Conservation (phyloP, 2,113 vertebrate species). For the Terrapene triunguis region DNA sequence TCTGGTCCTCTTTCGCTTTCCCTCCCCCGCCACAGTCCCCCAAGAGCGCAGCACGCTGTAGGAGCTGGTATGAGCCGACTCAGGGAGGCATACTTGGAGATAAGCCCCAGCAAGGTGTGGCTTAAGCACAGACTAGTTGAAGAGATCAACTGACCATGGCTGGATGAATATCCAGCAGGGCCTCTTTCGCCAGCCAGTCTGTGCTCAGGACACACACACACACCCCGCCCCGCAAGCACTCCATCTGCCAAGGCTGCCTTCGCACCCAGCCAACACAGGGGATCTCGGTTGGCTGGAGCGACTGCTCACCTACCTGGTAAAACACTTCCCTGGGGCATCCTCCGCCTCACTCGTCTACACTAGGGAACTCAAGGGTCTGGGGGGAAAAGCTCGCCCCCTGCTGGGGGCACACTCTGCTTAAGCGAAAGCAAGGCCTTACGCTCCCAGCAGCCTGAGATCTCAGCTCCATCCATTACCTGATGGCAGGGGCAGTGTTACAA, state of each 20-base stretch:
- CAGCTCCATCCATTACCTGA: slow-evolving; percentile 72
- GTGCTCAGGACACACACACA: not conserved
- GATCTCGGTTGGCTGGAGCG: not conserved
- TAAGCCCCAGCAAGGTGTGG: not conserved
- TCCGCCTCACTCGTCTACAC: not conserved
- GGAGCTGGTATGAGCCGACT: not conserved
- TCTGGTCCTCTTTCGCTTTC: not conserved
- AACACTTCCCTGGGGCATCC: not conserved
- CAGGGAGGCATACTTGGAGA: not conserved
- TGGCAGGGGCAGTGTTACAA: slow-evolving; percentile 74
- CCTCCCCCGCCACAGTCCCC: not conserved
- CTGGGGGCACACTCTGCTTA: not conserved
- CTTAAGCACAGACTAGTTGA: not conserved
- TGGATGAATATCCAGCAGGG: not conserved
- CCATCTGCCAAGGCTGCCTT: not conserved
- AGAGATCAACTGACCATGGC: not conserved
- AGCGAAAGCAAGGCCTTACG: not conserved
- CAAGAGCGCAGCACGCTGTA: not conserved
- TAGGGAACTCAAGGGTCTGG: not conserved
- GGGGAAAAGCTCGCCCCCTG: too few species aligned
- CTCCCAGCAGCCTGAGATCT: not conserved
- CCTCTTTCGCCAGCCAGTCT: not conserved
- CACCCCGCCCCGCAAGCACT: not conserved
- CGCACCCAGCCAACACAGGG: not conserved
- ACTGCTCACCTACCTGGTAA: not conserved